These are phyloP conservation scores for Hydroisotoma schaefferi DNA, from an alignment of 2,888 invertebrate genomes.

Conservation along the genomic window DNA sequence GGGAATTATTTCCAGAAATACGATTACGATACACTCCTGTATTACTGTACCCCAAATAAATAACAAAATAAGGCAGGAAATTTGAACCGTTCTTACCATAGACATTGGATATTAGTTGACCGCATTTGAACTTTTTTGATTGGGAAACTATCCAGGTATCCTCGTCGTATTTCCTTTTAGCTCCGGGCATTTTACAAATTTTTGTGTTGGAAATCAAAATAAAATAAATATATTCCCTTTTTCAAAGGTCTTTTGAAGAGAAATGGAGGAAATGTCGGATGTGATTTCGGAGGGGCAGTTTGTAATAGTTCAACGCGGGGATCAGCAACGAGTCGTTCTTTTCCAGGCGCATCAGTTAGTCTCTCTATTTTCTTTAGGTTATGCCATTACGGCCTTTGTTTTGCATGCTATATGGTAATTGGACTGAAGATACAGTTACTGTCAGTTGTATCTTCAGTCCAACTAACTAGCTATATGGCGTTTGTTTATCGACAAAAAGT, in stretches of 20 bases:
- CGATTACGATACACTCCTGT: too few species aligned
- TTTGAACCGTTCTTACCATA: slow-evolving; percentile 30
- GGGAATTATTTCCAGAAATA: too few species aligned
- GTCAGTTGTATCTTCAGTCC: too few species aligned
- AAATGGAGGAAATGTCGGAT: slow-evolving; percentile 18
- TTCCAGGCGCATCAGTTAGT: slow-evolving; percentile 41
- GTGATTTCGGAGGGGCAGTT: slow-evolving; percentile 35
- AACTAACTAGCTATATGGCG: too few species aligned
- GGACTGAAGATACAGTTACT: too few species aligned
- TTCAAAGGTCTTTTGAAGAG: background rate
- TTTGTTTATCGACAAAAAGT: too few species aligned
- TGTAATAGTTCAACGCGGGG: slow-evolving; percentile 42
- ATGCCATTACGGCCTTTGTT: background rate
- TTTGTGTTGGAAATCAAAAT: background rate
- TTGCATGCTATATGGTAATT: background rate
- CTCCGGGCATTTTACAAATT: slow-evolving; percentile 34
- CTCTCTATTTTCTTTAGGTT: background rate
- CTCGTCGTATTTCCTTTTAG: slow-evolving; percentile 39
- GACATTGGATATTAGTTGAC: slow-evolving; percentile 27
- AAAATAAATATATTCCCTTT: background rate
- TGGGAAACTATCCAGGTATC: slow-evolving; percentile 45
- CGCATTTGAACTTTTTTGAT: slow-evolving; percentile 41
- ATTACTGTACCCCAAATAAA: background rate
- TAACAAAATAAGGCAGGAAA: background rate
- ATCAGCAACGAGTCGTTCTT: slow-evolving; percentile 42